Base-by-base conservation (phyloP, 2,888 invertebrate genomes). In the Habroteleia sp. region DNA sequence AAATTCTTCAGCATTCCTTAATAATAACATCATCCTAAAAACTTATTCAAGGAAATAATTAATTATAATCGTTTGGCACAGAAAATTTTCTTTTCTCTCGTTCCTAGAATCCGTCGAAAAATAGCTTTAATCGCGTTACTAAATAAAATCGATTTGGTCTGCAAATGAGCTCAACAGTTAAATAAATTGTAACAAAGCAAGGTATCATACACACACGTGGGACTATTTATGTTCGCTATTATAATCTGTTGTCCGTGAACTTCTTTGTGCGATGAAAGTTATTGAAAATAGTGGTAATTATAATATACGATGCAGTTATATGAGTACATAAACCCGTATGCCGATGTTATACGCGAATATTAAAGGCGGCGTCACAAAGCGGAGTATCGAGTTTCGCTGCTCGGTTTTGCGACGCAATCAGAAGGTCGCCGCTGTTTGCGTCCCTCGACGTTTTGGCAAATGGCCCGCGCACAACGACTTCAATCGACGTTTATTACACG, bases 401-500 rank as follows among this genome's bases (percentile, higher is more conserved):
- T n/a, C 44, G 41, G 25, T 14, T 48, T 41, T 13, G 68, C 13
- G 8, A 17, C 39, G 39, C 20, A 48, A 63, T 62, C 10, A 69
- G 69, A 75, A 75, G 74, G 74, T 75, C 69, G 69, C 46, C 68
- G 54, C 66, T 50, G 62, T 65, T 72, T 56, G 54, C 41, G 54
- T 62, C 54, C 42, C 41, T 60, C 44, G 48, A n/a, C 33, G 16
- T 60, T 75, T 75, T 71, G 75, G 75, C 71, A 71, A 75, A 33
- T 58, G 39, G 60, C 71, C 75, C 60, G 42, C 31, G 46, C 2
- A 39, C 39, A 39, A 69, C 69, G 44, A 25, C 44, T 63, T 41
- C 48, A 74, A 74, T 75, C 75, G 71, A 71, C 66, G 62, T 71
- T 71, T 71, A 71, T 75, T 71, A 46, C 48, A 48, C 65, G 60